Evolutionary conservation across 2,888 invertebrate genomes (phyloP).

Genomic region (Phragmatobia fuliginosa): DNA sequence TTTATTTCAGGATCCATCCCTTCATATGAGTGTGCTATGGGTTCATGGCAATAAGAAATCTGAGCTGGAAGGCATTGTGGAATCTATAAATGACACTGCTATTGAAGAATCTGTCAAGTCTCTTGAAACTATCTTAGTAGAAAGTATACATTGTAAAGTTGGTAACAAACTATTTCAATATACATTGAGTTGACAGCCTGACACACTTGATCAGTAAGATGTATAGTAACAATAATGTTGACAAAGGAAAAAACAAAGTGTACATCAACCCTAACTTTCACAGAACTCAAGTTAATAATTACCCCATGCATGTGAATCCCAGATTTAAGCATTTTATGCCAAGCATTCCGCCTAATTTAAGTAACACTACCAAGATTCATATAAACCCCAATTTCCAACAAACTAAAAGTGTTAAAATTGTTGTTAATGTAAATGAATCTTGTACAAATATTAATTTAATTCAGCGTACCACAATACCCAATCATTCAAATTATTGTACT

Average conservation of each 20-base stretch:
- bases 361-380: constrained; percentile 70
- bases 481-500: not conserved
- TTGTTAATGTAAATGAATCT: not conserved
- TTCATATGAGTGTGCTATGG: constrained; percentile 95
- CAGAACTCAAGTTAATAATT: constrained; percentile 38
- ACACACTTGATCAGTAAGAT: constrained; percentile 27
- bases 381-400: constrained; percentile 81
- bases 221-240: constrained; percentile 41
- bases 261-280: constrained; percentile 81
- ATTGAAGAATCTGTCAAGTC: constrained; percentile 66
- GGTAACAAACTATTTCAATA: constrained; percentile 91
- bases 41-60: constrained; percentile 89
- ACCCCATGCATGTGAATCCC: constrained; percentile 69
- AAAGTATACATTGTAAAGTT: constrained; percentile 89
- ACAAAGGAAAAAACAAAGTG: constrained; percentile 62
- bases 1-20: constrained; percentile 91
- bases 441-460: constrained; percentile 1
- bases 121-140: constrained; percentile 81
- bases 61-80: constrained; percentile 78
- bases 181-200: constrained; percentile 67
- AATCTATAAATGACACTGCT: constrained; percentile 78
- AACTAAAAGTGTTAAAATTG: constrained; percentile 22
- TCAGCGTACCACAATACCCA: not conserved
- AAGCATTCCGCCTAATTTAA: constrained; percentile 32
- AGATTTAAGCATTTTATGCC: constrained; percentile 59